A percentile compares a stretch with the other conserved stretches of the same genome.
Evolutionary conservation across 2,888 invertebrate species (phyloP).

Genomic region (Stenoptilia bipunctidactyla): DNA sequence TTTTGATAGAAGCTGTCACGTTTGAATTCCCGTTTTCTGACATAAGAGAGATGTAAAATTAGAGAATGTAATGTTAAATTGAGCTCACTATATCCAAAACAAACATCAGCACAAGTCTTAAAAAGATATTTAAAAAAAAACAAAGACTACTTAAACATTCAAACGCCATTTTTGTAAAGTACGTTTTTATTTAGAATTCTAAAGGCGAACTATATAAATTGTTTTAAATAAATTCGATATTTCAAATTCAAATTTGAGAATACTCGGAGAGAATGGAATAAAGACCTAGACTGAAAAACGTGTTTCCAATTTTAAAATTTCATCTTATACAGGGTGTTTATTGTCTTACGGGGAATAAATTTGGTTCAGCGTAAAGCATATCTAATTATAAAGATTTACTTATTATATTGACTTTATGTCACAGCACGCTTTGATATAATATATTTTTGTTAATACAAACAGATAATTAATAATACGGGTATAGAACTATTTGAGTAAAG

Average conservation of each 20-base stretch:
- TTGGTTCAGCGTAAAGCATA: slow-evolving; percentile 46
- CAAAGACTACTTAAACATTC: slow-evolving; percentile 3
- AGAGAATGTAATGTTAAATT: no score
- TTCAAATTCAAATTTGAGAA: slow-evolving; percentile 26
- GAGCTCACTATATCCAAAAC: no score
- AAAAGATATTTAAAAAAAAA: no score
- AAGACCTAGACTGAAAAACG: slow-evolving; percentile 29
- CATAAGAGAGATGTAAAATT: no score
- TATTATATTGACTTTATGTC: slow-evolving; percentile 64
- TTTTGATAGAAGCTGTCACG: no score
- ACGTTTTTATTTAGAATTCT: slow-evolving; percentile 29
- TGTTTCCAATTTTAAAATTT: slow-evolving; percentile 19
- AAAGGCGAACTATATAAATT: slow-evolving; percentile 28
- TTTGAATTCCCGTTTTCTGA: no score
- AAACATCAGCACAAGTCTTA: no score
- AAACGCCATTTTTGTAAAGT: slow-evolving; percentile 21
- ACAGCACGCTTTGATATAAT: slow-evolving; percentile 57
- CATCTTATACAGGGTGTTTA: slow-evolving; percentile 19
- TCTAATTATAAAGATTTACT: slow-evolving; percentile 43
- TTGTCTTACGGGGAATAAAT: slow-evolving; percentile 43
- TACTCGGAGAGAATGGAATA: slow-evolving; percentile 33
- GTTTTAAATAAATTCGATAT: slow-evolving; percentile 34
- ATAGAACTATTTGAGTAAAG: no score
- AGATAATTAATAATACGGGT: not conserved
- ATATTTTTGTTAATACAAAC: slow-evolving; percentile 12